Evolutionary conservation across 2,113 vertebrate genomes (phyloP).

Genomic region (Onychostoma macrolepis): DNA sequence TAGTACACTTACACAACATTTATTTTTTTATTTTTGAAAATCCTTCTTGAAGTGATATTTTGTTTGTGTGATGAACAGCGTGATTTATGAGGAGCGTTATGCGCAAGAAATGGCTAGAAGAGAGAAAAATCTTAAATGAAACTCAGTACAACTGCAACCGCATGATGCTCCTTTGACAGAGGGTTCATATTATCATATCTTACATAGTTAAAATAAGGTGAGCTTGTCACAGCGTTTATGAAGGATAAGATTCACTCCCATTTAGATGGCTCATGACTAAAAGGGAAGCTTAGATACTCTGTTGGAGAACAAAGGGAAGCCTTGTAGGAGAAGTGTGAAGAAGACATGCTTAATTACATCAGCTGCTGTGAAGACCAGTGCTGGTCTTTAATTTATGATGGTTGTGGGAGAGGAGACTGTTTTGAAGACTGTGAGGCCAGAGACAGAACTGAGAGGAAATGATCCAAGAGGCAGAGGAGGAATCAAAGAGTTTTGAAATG

Average conservation of each 20-base stretch:
- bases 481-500: conserved; percentile 57
- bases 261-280: conserved; percentile 47
- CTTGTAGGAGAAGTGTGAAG: conserved; percentile 55
- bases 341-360: conserved; percentile 61
- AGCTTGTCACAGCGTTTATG: conserved; percentile 26
- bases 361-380: conserved; percentile 51
- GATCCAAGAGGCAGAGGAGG: conserved; percentile 51
- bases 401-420: conserved; percentile 50
- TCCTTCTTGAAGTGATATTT: background rate
- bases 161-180: conserved; percentile 17
- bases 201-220: conserved; percentile 31
- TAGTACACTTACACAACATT: background rate
- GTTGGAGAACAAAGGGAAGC: conserved; percentile 53
- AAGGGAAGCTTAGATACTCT: conserved; percentile 29
- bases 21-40: conserved; percentile 1
- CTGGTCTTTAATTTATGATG: conserved; percentile 58
- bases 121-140: conserved; percentile 11
- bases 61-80: background rate
- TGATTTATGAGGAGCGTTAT: conserved; percentile 9
- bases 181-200: conserved; percentile 37
- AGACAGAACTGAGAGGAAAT: conserved; percentile 56
- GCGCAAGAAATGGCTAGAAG: background rate
- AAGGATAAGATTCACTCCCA: conserved; percentile 33
- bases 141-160: background rate
- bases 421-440: conserved; percentile 52